Conservation (phyloP, 2,797 vertebrate genomes). For the Propithecus perrieri region DNA sequence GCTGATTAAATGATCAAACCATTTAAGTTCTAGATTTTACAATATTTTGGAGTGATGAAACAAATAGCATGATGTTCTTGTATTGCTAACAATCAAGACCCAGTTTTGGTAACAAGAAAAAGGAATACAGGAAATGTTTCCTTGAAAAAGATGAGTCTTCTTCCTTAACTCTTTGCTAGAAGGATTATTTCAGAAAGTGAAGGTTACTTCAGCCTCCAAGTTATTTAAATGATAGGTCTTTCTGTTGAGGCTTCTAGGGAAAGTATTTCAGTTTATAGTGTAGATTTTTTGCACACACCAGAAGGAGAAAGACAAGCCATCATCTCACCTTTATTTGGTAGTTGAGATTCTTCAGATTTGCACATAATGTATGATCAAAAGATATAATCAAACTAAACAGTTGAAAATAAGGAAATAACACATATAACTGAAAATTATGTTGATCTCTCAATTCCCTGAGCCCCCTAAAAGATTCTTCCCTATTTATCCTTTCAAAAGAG, state of each 20-base stretch:
- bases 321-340: background rate
- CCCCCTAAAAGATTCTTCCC: background rate
- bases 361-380: background rate
- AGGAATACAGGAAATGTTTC: background rate
- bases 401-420: background rate
- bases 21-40: background rate
- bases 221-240: background rate
- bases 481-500: background rate
- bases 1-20: conserved; percentile 8
- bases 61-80: background rate
- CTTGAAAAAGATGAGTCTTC: background rate
- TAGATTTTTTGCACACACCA: background rate
- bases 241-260: background rate
- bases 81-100: background rate
- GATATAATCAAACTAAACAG: background rate
- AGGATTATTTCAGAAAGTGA: background rate
- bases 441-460: background rate
- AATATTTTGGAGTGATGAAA: background rate
- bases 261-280: background rate
- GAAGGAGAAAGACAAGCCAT: background rate
- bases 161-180: background rate
- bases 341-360: background rate
- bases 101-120: background rate
- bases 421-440: background rate
- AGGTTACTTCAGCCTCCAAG: background rate